phyloP scores from a whole-genome alignment of 2,888 invertebrate species.

The Laothoe populi region DNA sequence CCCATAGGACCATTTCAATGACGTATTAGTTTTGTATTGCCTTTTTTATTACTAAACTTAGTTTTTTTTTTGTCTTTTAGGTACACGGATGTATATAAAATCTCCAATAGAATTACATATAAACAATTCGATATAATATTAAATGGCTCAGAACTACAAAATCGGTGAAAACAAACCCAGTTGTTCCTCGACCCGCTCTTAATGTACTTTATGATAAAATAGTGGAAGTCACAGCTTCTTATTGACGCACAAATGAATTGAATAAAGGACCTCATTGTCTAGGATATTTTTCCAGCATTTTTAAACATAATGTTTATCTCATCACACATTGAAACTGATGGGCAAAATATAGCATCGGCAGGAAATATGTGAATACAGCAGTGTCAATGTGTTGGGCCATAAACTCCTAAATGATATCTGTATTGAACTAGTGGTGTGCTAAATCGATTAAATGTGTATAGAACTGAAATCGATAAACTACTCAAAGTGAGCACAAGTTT shows the following conservation, averaged over 20 bases:
- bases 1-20: no score
- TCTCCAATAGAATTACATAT: no score
- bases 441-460: neutral
- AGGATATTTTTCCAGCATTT: conserved; percentile 21
- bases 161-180: neutral
- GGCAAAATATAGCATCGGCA: neutral
- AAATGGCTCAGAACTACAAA: no score
- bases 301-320: neutral
- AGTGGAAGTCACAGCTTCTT: neutral
- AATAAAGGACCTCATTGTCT: conserved; percentile 17
- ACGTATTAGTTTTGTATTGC: no score
- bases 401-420: neutral
- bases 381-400: neutral
- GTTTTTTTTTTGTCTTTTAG: no score
- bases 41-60: no score
- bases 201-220: neutral
- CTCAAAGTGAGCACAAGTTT: neutral
- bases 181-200: neutral
- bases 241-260: conserved; percentile 21
- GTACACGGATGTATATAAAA: no score
- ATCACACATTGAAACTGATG: neutral
- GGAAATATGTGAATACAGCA: neutral
- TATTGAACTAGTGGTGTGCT: neutral
- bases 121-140: no score
- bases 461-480: neutral